Evolutionary conservation across 2,888 invertebrate species (phyloP).

Genomic region (Ditula angustiorana): DNA sequence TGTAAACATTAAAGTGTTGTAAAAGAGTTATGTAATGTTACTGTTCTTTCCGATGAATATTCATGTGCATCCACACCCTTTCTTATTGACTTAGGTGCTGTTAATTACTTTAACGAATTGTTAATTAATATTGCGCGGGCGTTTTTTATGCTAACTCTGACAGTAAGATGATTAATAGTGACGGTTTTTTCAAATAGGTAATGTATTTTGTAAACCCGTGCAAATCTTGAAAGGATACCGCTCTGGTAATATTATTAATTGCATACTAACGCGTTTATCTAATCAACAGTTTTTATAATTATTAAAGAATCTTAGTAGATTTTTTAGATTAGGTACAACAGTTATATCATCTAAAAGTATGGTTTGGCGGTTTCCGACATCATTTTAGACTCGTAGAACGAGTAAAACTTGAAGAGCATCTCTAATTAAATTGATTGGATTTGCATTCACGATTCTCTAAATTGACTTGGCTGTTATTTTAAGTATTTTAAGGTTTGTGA

Average conservation of each 20-base stretch:
- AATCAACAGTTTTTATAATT: background rate
- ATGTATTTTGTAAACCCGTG: background rate
- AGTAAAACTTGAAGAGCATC: slow-evolving; percentile 34
- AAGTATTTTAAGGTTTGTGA: background rate
- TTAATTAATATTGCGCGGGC: slow-evolving; percentile 10
- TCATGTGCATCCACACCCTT: background rate
- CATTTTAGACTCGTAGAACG: slow-evolving; percentile 22
- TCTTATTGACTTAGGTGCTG: slow-evolving; percentile 18
- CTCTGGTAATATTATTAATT: background rate
- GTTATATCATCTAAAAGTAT: slow-evolving; percentile 19
- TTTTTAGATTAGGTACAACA: slow-evolving; percentile 10
- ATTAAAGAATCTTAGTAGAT: background rate
- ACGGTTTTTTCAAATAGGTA: background rate
- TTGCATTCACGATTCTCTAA: slow-evolving; percentile 28
- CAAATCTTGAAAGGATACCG: background rate
- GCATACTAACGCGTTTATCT: background rate
- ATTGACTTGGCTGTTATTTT: slow-evolving; percentile 8
- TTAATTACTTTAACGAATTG: slow-evolving; percentile 1
- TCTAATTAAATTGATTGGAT: slow-evolving; percentile 34
- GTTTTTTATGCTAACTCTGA: background rate
- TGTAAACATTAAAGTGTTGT: slow-evolving; percentile 20
- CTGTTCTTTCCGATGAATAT: slow-evolving; percentile 12
- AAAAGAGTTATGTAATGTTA: slow-evolving; percentile 11
- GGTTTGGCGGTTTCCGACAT: slow-evolving; percentile 18
- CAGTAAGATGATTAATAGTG: background rate